phyloP scores from a whole-genome alignment of 2,113 vertebrate species.

The Oreochromis tanganicae region DNA sequence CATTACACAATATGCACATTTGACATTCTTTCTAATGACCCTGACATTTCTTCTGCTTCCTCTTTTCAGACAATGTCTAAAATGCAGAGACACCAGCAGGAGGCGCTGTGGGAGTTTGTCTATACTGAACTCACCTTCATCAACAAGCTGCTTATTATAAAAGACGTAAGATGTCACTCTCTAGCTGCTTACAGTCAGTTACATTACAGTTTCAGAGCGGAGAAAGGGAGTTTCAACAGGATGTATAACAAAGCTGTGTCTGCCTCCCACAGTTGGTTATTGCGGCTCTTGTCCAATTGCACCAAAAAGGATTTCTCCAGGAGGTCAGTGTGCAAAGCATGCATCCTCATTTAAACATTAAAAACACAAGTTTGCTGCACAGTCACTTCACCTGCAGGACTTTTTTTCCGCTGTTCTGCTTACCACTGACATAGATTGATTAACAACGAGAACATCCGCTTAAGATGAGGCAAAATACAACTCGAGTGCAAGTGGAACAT shows the following conservation, averaged over 20 bases:
- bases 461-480: background rate
- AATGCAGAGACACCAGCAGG: constrained; percentile 78
- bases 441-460: constrained; percentile 34
- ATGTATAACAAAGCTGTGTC: background rate
- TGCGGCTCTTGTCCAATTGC: constrained; percentile 71
- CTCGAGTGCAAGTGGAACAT: constrained; percentile 35
- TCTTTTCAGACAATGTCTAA: constrained; percentile 75
- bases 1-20: background rate
- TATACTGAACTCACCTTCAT: constrained; percentile 78
- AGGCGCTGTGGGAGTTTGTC: constrained; percentile 82
- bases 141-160: constrained; percentile 76
- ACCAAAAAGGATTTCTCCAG: constrained; percentile 68
- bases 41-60: background rate
- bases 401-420: constrained; percentile 26
- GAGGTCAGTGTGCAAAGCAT: constrained; percentile 70
- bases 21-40: background rate
- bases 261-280: constrained; percentile 70
- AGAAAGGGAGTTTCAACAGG: background rate
- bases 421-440: constrained; percentile 2
- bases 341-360: background rate
- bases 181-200: background rate
- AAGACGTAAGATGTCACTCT: constrained; percentile 59
- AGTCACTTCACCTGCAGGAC: background rate
- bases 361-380: background rate
- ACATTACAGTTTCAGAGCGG: background rate